phyloP scores from a whole-genome alignment of 2,113 vertebrate species.

The Chlamydotis undulata region DNA sequence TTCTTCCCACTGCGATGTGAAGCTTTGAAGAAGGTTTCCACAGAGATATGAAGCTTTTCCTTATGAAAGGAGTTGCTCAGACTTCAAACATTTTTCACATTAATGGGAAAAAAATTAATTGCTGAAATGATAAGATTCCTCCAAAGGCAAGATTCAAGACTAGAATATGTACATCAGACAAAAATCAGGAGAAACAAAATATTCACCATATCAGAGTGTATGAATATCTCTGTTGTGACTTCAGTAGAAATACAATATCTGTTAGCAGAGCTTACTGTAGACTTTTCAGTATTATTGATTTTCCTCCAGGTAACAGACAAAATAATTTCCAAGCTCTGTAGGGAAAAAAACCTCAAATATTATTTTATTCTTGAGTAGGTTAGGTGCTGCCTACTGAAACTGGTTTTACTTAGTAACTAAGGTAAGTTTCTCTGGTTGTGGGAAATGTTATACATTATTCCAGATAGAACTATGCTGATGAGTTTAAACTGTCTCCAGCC shows the following conservation, averaged over 20 bases:
- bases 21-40: slow-evolving; percentile 45
- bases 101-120: not conserved
- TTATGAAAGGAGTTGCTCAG: not conserved
- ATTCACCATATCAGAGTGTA: not conserved
- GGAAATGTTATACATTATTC: not conserved
- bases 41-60: not conserved
- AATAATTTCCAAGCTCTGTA: not conserved
- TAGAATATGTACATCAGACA: not conserved
- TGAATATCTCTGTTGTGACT: not conserved
- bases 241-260: not conserved
- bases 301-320: not conserved
- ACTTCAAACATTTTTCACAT: slow-evolving; percentile 15
- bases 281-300: not conserved
- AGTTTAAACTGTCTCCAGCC: not conserved
- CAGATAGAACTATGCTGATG: not conserved
- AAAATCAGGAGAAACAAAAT: not conserved
- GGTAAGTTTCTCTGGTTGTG: not conserved
- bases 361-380: not conserved
- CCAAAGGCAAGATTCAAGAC: not conserved
- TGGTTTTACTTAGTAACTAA: not conserved
- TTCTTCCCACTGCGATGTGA: not conserved
- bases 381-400: not conserved
- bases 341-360: not conserved
- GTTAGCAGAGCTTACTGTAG: not conserved
- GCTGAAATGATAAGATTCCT: not conserved